phyloP scores from a whole-genome alignment of 64 coral and sea anemone species.

The Pocillopora damicornis region DNA sequence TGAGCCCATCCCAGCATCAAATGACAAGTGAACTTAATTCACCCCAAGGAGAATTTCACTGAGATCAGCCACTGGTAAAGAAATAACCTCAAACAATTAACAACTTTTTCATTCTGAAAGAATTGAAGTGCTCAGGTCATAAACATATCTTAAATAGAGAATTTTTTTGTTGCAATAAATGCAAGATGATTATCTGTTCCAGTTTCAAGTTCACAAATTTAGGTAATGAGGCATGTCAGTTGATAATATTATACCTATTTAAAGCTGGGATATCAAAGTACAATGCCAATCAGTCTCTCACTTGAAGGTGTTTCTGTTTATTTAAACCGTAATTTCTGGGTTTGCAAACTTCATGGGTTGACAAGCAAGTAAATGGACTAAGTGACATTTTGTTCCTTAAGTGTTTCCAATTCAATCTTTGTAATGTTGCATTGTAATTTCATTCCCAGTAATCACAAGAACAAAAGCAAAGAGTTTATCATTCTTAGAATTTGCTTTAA shows the following conservation, averaged over 20 bases:
- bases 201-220: neutral
- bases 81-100: neutral
- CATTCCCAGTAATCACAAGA: slow-evolving; percentile 19
- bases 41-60: slow-evolving; percentile 15
- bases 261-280: slow-evolving; percentile 5
- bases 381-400: neutral
- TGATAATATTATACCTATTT: slow-evolving; percentile 8
- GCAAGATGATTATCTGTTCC: too few relatives aligned
- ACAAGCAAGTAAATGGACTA: neutral
- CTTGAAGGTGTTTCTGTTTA: neutral
- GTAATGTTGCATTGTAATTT: slow-evolving; percentile 7
- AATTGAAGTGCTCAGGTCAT: neutral
- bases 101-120: neutral
- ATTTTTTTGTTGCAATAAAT: neutral
- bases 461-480: slow-evolving; percentile 22
- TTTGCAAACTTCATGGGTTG: neutral
- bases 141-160: neutral
- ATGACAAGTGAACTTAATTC: neutral
- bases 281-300: neutral
- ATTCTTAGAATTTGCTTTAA: neutral
- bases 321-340: neutral
- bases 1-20: neutral
- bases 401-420: neutral
- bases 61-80: neutral
- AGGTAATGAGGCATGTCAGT: slow-evolving; percentile 15